A percentile compares a stretch with the other conserved stretches of the same genome.
Conservation (phyloP, 2,113 vertebrate species). For the Carassius gibelio region DNA sequence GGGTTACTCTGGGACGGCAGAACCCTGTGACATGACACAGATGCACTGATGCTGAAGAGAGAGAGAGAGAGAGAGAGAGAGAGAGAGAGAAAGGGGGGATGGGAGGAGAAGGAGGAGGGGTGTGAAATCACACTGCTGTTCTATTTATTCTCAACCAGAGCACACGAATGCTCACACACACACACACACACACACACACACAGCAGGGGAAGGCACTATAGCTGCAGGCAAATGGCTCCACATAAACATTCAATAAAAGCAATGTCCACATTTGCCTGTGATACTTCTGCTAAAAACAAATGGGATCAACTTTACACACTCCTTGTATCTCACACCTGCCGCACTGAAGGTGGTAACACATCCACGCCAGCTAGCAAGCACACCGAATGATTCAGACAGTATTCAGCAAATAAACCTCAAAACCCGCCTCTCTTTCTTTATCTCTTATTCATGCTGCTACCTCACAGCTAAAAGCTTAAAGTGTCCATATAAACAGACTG, state of each 20-base stretch:
- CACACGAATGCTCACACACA: conserved; percentile 55
- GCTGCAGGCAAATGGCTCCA: conserved; percentile 54
- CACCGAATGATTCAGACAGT: background rate
- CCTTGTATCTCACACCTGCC: conserved; percentile 70
- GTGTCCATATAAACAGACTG: conserved; percentile 4
- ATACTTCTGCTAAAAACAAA: conserved; percentile 49
- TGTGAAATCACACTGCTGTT: conserved; percentile 62
- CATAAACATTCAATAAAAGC: conserved; percentile 51
- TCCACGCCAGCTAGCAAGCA: conserved; percentile 67
- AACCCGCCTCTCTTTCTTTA: background rate
- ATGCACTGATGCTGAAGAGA: conserved; percentile 59
- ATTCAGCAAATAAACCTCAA: conserved; percentile 34
- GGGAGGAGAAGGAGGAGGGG: conserved; percentile 44
- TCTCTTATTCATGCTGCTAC: conserved; percentile 26
- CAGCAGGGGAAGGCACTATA: conserved; percentile 52
- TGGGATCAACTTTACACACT: conserved; percentile 38
- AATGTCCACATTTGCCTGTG: conserved; percentile 33
- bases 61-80: conserved; percentile 2
- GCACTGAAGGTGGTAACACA: conserved; percentile 73
- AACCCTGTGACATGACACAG: conserved; percentile 79
- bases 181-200: conserved; percentile 42
- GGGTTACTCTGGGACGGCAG: conserved; percentile 72
- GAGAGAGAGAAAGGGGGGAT: conserved; percentile 22
- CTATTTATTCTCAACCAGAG: conserved; percentile 56
- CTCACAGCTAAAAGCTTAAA: background rate